Conservation (phyloP, 2,797 vertebrate genomes). For the Anolis apletophallus region DNA sequence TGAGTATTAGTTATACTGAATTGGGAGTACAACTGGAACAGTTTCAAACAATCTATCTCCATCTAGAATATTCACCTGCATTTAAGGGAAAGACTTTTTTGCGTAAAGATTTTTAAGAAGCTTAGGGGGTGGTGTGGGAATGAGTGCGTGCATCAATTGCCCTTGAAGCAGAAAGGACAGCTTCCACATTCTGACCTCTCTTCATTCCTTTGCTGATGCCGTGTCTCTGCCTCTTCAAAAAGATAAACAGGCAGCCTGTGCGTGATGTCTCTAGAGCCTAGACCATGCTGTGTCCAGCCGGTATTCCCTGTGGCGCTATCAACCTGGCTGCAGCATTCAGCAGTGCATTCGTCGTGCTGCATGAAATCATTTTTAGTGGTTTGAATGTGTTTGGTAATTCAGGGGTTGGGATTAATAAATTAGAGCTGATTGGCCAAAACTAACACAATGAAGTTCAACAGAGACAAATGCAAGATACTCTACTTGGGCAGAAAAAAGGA, state of each 20-base stretch:
- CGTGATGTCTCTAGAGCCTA: not conserved
- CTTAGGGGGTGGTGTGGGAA: no score
- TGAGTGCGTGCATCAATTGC: not conserved
- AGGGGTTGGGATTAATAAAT: not conserved
- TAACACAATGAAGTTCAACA: no score
- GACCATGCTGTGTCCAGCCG: not conserved
- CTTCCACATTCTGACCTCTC: not conserved
- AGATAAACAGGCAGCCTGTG: not conserved
- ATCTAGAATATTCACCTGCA: not conserved
- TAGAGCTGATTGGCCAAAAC: no score
- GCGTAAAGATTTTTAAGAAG: not conserved
- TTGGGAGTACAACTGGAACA: not conserved
- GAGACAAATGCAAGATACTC: no score
- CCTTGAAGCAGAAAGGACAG: not conserved
- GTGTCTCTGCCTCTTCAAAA: not conserved
- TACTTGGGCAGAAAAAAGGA: no score
- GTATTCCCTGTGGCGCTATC: not conserved
- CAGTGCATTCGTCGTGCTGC: not conserved
- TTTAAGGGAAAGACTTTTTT: not conserved
- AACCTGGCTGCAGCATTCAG: not conserved
- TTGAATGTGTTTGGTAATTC: not conserved
- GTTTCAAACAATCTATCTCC: slow-evolving; percentile 1
- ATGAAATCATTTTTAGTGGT: not conserved
- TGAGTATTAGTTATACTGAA: not conserved
- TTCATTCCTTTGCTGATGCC: not conserved